Evolutionary conservation across 2,888 invertebrate genomes (phyloP).

Genomic region (Tetramorium bicarinatum): DNA sequence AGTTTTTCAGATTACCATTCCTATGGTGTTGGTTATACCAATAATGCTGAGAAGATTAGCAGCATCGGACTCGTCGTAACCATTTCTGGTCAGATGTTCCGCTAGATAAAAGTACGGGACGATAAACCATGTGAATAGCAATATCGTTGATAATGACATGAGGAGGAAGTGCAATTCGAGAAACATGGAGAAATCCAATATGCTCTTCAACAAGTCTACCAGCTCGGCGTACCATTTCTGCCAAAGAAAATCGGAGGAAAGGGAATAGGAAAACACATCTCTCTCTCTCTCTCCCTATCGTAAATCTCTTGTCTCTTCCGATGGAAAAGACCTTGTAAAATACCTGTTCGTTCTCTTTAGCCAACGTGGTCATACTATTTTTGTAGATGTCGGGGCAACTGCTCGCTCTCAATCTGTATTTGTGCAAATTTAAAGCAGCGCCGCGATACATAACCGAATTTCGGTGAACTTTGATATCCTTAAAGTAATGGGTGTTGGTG

Average conservation of each 20-base stretch:
- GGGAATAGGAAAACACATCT: neutral
- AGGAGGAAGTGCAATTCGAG: constrained; percentile 92
- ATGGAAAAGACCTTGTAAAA: constrained; percentile 59
- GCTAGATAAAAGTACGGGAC: constrained; percentile 98
- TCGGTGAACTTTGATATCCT: constrained; percentile 91
- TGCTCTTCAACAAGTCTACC: constrained; percentile 90
- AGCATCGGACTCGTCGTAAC: constrained; percentile 91
- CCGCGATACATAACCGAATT: constrained; percentile 95
- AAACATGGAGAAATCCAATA: constrained; percentile 94
- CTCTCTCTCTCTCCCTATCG: no score
- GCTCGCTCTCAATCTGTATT: constrained; percentile 93
- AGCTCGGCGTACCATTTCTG: constrained; percentile 92
- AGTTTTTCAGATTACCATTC: constrained; percentile 90
- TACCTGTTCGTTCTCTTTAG: constrained; percentile 92
- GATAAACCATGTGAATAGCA: constrained; percentile 97
- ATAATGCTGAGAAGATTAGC: constrained; percentile 94
- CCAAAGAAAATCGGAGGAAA: constrained; percentile 77
- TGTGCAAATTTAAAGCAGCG: constrained; percentile 93
- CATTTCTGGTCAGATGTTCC: constrained; percentile 92
- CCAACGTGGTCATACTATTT: constrained; percentile 95
- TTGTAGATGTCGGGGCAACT: constrained; percentile 97
- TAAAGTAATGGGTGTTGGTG: constrained; percentile 91
- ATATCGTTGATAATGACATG: constrained; percentile 94
- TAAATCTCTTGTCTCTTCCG: neutral
- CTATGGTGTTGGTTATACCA: constrained; percentile 96